These are phyloP conservation scores for Mellilla xanthometata DNA, from an alignment of 2,888 invertebrate genomes.

Conservation along the genomic window DNA sequence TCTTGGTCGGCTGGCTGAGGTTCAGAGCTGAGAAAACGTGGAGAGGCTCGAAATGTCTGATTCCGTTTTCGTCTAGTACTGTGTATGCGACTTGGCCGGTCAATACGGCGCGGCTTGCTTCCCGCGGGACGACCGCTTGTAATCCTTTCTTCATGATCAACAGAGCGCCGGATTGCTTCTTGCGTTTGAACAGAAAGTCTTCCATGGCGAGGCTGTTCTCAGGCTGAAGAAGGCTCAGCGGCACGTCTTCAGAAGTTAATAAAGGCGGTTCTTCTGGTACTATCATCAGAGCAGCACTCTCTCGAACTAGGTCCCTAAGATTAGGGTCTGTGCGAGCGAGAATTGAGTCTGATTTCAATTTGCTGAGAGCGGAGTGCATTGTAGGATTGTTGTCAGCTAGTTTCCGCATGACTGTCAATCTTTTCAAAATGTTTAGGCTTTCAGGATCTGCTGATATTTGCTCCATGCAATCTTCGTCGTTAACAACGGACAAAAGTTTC, in stretches of 20 bases:
- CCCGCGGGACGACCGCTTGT: slow-evolving; percentile 89
- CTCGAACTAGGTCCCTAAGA: slow-evolving; percentile 86
- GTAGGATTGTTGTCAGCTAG: slow-evolving; percentile 86
- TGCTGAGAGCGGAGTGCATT: slow-evolving; percentile 83
- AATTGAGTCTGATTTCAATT: slow-evolving; percentile 85
- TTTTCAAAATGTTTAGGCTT: slow-evolving; percentile 85
- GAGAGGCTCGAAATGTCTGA: slow-evolving; percentile 88
- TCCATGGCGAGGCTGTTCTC: slow-evolving; percentile 90
- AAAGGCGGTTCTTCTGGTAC: slow-evolving; percentile 84
- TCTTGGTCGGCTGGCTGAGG: slow-evolving; percentile 84
- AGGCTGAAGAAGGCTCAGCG: slow-evolving; percentile 84
- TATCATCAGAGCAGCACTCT: slow-evolving; percentile 88
- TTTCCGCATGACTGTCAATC: slow-evolving; percentile 87
- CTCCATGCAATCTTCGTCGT: slow-evolving; percentile 80
- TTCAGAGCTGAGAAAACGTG: slow-evolving; percentile 88
- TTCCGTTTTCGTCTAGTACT: slow-evolving; percentile 89
- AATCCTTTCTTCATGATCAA: slow-evolving; percentile 88
- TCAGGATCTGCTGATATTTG: slow-evolving; percentile 82
- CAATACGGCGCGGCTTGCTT: slow-evolving; percentile 87
- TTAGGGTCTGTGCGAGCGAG: slow-evolving; percentile 86
- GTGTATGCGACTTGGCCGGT: slow-evolving; percentile 90
- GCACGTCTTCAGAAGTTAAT: slow-evolving; percentile 87
- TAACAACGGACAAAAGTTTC: slow-evolving; percentile 76
- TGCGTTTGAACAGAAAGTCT: slow-evolving; percentile 86
- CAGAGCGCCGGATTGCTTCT: slow-evolving; percentile 82